Evolutionary conservation across 1,140 invertebrate species (phyloP).

Genomic region (Drosophila triauraria): DNA sequence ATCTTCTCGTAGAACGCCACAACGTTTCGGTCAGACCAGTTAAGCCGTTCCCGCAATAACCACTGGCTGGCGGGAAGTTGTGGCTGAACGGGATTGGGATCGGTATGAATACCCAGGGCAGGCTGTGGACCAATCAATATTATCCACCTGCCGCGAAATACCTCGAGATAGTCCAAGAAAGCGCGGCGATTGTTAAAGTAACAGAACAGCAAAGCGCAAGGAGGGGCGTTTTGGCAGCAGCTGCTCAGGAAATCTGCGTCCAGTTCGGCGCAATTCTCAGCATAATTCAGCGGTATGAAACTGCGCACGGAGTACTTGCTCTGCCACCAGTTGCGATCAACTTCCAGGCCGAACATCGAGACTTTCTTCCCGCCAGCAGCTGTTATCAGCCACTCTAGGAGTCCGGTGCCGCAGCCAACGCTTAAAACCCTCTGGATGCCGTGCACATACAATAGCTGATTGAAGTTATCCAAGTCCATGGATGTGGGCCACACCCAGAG

Average conservation of each 20-base stretch:
- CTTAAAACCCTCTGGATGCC: slow-evolving; percentile 57
- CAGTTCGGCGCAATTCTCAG: slow-evolving; percentile 54
- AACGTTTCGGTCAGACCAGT: slow-evolving; percentile 85
- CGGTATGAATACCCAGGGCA: slow-evolving; percentile 88
- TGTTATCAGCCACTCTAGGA: slow-evolving; percentile 73
- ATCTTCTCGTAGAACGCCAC: slow-evolving; percentile 86
- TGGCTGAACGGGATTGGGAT: slow-evolving; percentile 88
- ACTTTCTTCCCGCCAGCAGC: slow-evolving; percentile 72
- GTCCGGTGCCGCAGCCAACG: slow-evolving; percentile 76
- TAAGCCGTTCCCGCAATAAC: slow-evolving; percentile 77
- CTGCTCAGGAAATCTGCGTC: slow-evolving; percentile 70
- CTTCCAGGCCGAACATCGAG: slow-evolving; percentile 86
- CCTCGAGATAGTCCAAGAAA: slow-evolving; percentile 88
- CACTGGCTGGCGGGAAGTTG: slow-evolving; percentile 84
- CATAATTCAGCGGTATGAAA: slow-evolving; percentile 86
- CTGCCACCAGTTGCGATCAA: slow-evolving; percentile 88
- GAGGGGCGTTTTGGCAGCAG: slow-evolving; percentile 52
- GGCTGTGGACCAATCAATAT: slow-evolving; percentile 90
- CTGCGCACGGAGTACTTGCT: slow-evolving; percentile 87
- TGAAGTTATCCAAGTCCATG: slow-evolving; percentile 84
- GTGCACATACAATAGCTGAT: slow-evolving; percentile 30
- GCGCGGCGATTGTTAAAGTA: slow-evolving; percentile 90
- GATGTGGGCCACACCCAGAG: slow-evolving; percentile 88
- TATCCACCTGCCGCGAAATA: slow-evolving; percentile 87
- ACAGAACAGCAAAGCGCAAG: slow-evolving; percentile 89